Evolutionary conservation across 2,888 invertebrate species (phyloP).

Genomic region (Trichogramma evanescens): DNA sequence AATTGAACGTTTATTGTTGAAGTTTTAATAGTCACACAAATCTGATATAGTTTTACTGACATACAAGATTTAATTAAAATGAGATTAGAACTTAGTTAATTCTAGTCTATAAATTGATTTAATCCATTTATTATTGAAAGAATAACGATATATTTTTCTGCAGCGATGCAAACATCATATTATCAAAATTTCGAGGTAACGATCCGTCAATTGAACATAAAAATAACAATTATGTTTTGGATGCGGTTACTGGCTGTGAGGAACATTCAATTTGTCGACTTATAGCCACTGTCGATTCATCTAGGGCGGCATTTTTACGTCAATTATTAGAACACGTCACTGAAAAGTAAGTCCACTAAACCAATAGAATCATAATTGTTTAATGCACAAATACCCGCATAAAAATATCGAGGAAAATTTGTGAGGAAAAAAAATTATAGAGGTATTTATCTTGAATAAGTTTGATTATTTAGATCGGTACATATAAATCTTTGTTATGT

Average conservation of each 20-base stretch:
- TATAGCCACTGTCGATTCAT: constrained; percentile 4
- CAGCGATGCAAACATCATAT: constrained; percentile 39
- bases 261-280: constrained; percentile 40
- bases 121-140: too few relatives aligned
- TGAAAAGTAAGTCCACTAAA: constrained; percentile 4
- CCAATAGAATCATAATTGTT: too few relatives aligned
- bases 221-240: constrained; percentile 8
- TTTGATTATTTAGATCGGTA: too few relatives aligned
- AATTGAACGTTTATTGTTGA: constrained; percentile 9
- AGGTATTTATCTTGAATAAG: too few relatives aligned
- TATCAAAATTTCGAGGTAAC: constrained; percentile 39
- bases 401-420: too few relatives aligned
- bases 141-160: not conserved
- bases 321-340: constrained; percentile 5
- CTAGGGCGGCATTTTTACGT: constrained; percentile 5
- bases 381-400: too few relatives aligned
- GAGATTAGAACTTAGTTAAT: not conserved
- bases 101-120: too few relatives aligned
- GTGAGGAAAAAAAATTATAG: too few relatives aligned
- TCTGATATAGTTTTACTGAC: not conserved
- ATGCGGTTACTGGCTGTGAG: constrained; percentile 30
- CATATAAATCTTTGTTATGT: too few relatives aligned
- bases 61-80: not conserved
- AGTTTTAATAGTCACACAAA: not conserved
- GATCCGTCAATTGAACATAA: constrained; percentile 40